A percentile compares a stretch with the other conserved stretches of the same genome.
Evolutionary conservation across 2,113 vertebrate species (phyloP).

Genomic region (Scalopus aquaticus): DNA sequence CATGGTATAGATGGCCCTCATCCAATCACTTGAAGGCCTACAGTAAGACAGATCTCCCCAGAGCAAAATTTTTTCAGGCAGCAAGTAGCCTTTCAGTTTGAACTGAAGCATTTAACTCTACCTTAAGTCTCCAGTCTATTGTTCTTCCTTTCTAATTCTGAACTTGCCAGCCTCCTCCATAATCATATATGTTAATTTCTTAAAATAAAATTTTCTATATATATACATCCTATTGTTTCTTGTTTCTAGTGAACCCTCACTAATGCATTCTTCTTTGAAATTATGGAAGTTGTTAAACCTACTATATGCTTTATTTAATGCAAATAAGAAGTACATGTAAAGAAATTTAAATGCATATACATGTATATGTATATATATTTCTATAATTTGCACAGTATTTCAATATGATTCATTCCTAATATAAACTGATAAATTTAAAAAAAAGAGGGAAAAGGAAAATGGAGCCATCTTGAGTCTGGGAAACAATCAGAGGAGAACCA

Average conservation of each 20-base stretch:
- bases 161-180: background rate
- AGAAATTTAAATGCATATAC: background rate
- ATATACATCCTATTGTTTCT: background rate
- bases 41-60: background rate
- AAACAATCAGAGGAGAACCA: too few relatives aligned
- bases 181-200: background rate
- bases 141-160: background rate
- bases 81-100: background rate
- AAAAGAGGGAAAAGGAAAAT: background rate
- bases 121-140: background rate
- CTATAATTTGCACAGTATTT: background rate
- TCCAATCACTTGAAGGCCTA: background rate
- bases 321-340: background rate
- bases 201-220: background rate
- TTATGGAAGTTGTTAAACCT: background rate
- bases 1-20: background rate
- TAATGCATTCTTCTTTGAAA: background rate
- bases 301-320: background rate
- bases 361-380: background rate
- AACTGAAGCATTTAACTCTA: background rate
- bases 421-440: background rate
- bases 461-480: background rate
- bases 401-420: background rate
- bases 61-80: background rate
- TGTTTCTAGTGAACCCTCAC: background rate